Conservation (phyloP, 2,888 invertebrate genomes). For the Plagodis pulveraria region DNA sequence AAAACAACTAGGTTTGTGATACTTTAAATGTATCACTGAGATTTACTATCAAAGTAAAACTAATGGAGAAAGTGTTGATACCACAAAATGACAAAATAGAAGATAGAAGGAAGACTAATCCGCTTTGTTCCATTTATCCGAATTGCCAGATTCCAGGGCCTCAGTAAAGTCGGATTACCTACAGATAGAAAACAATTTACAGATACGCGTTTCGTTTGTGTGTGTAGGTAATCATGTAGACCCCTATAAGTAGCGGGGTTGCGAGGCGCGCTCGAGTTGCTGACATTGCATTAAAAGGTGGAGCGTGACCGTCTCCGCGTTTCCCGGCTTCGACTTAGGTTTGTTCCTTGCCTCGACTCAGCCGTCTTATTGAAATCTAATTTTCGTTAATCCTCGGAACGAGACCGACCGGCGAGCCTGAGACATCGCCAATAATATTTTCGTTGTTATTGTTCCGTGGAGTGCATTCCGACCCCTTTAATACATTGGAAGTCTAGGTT, state of each 20-base stretch:
- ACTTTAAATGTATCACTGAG: too few relatives aligned
- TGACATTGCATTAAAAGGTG: constrained; percentile 74
- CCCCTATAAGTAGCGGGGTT: constrained; percentile 31
- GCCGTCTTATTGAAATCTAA: constrained; percentile 84
- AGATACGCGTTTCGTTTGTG: constrained; percentile 25
- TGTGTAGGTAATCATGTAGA: constrained; percentile 27
- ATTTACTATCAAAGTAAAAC: not conserved
- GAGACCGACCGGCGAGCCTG: constrained; percentile 56
- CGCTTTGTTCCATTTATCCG: constrained; percentile 20
- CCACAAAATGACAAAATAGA: constrained; percentile 10
- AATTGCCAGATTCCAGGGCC: constrained; percentile 26
- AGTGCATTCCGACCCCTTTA: constrained; percentile 51
- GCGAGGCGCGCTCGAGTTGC: constrained; percentile 44
- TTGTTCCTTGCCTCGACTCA: constrained; percentile 70
- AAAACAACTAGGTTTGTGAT: too few relatives aligned
- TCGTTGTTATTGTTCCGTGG: constrained; percentile 59
- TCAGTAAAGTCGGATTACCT: constrained; percentile 25
- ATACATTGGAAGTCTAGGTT: constrained; percentile 42
- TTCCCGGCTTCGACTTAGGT: constrained; percentile 72
- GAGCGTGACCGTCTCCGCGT: constrained; percentile 74
- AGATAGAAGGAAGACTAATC: constrained; percentile 18
- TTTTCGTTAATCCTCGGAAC: constrained; percentile 79
- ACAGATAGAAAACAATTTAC: constrained; percentile 30
- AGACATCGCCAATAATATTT: constrained; percentile 68
- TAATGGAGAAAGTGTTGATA: constrained; percentile 1